These are phyloP conservation scores for Enteromius trimaculatus DNA, from an alignment of 2,797 vertebrate species.

Conservation along the genomic window DNA sequence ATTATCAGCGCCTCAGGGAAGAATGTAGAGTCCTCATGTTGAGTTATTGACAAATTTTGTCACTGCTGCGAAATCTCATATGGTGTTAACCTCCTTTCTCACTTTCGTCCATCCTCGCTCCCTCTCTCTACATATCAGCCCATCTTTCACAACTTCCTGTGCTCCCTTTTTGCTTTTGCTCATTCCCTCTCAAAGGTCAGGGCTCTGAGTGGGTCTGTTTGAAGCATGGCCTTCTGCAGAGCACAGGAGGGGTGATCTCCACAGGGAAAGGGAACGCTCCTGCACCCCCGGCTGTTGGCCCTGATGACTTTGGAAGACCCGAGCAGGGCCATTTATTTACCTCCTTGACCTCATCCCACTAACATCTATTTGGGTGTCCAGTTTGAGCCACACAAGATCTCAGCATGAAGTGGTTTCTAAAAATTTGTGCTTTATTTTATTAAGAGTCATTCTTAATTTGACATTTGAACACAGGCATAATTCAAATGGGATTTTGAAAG, in stretches of 20 bases:
- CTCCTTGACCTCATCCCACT: constrained; percentile 70
- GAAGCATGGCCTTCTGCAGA: constrained; percentile 71
- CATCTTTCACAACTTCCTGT: constrained; percentile 47
- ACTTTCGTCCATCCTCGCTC: constrained; percentile 30
- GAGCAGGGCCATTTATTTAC: constrained; percentile 66
- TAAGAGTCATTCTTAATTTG: neutral
- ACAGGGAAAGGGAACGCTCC: constrained; percentile 55
- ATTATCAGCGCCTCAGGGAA: constrained; percentile 43
- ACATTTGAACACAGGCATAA: neutral
- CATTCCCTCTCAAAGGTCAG: constrained; percentile 74
- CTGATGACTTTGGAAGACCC: constrained; percentile 74
- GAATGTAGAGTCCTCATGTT: constrained; percentile 48
- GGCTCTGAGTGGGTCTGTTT: constrained; percentile 74
- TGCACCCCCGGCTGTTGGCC: constrained; percentile 71
- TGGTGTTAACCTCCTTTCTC: constrained; percentile 42
- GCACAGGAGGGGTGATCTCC: constrained; percentile 66
- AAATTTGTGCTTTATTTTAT: neutral
- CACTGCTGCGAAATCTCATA: constrained; percentile 53
- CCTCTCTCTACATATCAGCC: constrained; percentile 37
- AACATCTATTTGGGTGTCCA: constrained; percentile 59
- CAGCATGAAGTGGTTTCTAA: constrained; percentile 48
- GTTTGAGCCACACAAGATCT: constrained; percentile 19
- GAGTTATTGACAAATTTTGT: constrained; percentile 58
- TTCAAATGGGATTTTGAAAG: neutral
- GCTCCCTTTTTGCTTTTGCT: constrained; percentile 40